Conservation (phyloP, 2,113 vertebrate genomes). For the Alaudala cheleensis region DNA sequence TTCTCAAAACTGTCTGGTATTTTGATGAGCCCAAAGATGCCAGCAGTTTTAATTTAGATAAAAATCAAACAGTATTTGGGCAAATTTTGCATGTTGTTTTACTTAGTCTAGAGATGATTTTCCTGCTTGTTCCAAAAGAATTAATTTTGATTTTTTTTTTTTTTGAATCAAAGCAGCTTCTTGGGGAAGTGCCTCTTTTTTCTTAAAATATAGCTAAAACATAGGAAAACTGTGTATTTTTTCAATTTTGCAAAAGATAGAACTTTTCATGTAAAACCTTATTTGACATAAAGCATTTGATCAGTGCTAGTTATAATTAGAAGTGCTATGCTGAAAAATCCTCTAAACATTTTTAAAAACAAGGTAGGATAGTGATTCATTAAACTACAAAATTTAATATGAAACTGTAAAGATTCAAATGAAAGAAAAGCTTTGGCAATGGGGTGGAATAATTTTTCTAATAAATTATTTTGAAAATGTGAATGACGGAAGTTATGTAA, state of each 20-base stretch:
- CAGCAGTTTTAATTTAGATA: slow-evolving; percentile 31
- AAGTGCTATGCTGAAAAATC: not conserved
- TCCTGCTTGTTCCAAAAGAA: not conserved
- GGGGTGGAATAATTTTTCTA: not conserved
- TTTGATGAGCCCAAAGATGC: not conserved
- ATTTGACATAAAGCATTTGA: not conserved
- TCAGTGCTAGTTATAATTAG: not conserved
- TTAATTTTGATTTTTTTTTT: not conserved
- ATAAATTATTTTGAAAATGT: not conserved
- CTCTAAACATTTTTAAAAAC: not conserved
- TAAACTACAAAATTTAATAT: not conserved
- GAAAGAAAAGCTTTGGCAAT: not conserved
- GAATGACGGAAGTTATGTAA: not conserved
- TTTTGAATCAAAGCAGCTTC: not conserved
- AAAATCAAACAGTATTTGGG: slow-evolving; percentile 30
- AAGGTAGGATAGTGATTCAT: not conserved
- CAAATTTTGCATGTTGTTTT: not conserved
- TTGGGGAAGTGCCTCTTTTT: not conserved
- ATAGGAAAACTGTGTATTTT: not conserved
- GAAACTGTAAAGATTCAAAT: not conserved
- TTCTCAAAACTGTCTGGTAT: not conserved
- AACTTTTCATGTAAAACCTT: not conserved
- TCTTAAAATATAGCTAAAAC: not conserved
- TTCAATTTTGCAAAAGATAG: not conserved
- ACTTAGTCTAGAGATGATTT: not conserved